Base-by-base conservation (phyloP, 2,888 invertebrate species). In the Formica aserva region DNA sequence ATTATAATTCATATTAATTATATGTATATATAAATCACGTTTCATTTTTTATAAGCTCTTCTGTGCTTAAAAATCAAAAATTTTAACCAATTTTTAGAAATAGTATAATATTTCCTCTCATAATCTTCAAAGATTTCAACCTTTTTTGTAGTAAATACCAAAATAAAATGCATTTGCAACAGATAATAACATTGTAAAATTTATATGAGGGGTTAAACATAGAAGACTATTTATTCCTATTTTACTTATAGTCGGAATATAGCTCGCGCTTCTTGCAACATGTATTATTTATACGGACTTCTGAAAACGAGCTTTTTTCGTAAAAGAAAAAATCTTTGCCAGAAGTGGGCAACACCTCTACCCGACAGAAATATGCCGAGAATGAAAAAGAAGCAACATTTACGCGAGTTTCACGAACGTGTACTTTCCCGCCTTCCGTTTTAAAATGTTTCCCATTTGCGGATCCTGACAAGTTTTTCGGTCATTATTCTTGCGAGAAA, bases 381-480 rank as follows among this genome's bases (percentile, higher is more conserved):
- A 78, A 22, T 22, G 57, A 71, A 72, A 69, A 72, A 60, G 29
- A 32, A 9, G 26, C 6, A 71, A 78, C 57, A 22, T 71, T 78
- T 78, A 45, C 60, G 57, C 32, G 71, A 71, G 22, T 71, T 41
- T 22, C 32, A 41, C 22, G 38, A 38, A 26, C 11, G 41, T 57
- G 77, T 65, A 26, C 22, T 32, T 41, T 22, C 32, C 22, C 57
- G 13, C 32, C 22, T 78, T 71, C 41, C 57, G 38, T n/a, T 57
- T 69, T 57, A 41, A 67, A 57, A 8, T 32, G 32, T 71, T 78
- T 71, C 15, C 57, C 32, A 32, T 71, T 71, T 29, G 22, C 26
- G n/a, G 11, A 52, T 55, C 38, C 63, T 29, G 29, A 8, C 41
- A 35, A 48, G 26, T 41, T 45, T 41, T 45, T 45, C 22, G 60